These are phyloP conservation scores for Lanius ludovicianus DNA, from an alignment of 2,113 vertebrate species.

Conservation along the genomic window DNA sequence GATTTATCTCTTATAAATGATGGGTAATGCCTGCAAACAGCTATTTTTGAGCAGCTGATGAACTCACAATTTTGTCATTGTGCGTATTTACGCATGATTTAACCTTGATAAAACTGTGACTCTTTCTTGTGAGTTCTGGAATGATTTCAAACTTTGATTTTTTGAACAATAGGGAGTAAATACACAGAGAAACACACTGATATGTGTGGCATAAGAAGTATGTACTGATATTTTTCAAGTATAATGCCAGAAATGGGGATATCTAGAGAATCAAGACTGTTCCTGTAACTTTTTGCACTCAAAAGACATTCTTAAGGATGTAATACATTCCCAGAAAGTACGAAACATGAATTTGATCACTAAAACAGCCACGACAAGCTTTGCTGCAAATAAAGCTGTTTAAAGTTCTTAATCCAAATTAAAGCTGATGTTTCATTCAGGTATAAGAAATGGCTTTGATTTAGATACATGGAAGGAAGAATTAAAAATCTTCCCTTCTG, in stretches of 20 bases:
- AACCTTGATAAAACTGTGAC: neutral
- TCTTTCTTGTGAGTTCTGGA: neutral
- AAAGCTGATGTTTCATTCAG: neutral
- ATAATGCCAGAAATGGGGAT: neutral
- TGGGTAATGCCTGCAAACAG: neutral
- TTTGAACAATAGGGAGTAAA: neutral
- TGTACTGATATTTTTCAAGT: neutral
- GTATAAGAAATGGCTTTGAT: neutral
- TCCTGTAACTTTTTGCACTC: neutral
- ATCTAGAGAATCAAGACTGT: neutral
- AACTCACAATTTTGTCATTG: neutral
- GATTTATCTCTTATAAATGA: neutral
- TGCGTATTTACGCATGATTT: neutral
- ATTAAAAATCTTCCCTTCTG: neutral
- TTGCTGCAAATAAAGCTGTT: neutral
- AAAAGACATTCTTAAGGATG: neutral
- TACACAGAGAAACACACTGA: neutral
- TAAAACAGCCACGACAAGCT: neutral
- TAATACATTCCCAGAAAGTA: neutral
- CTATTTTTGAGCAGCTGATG: neutral
- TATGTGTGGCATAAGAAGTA: neutral
- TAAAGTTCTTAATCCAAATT: neutral
- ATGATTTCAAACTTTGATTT: neutral
- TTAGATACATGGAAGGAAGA: neutral
- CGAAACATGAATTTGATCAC: neutral